Evolutionary conservation across 2,797 vertebrate species (phyloP), one percentile per base, ranked within the genome.

Genomic region (Peromyscus nudipes): DNA sequence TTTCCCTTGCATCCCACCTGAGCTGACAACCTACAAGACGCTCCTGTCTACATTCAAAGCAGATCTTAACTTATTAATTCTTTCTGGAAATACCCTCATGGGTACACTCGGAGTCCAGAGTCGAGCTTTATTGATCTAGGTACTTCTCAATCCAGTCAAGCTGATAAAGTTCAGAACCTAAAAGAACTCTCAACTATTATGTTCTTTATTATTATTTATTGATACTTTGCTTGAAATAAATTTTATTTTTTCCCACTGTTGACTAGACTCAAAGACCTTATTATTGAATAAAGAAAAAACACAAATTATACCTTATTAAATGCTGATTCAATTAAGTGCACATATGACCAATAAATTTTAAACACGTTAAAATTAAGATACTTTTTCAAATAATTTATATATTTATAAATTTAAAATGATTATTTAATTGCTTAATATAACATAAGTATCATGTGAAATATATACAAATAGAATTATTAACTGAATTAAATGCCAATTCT

Each of bases 221-320:
- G 79, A 79, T 43, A 92, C 4, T 92, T 95, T 79, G 80, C 49
- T 80, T 67, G n/a, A 64, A 86, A 67, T 76, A 10, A 55, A 77
- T 55, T 79, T 23, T 37, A 17, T 82, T 49, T 85, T 85, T 75
- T 85, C 46, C 80, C 29, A 86, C 40, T 40, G 3, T 95, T 94
- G 40, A 83, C 76, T 96, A 79, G 29, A 57, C 94, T 76, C 57
- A 79, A 57, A 40, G 17, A 43, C 8, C 19, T 91, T 93, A 67
- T 73, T 93, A 73, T 85, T 95, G 65, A 82, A 83, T 94, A 88
- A 91, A 95, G 21, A 57, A 86, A 94, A 77, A 64, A 29, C 11
- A 60, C 11, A 31, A 81, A 71, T 89, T 89, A 1, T 37, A 87
- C 10, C 62, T 52, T 87, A 75, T 83, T 75, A 91, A 95, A 67